A percentile compares a stretch with the other conserved stretches of the same genome.
These are phyloP conservation scores for Notodonta ziczac DNA, from an alignment of 2,888 invertebrate genomes.

Conservation along the genomic window DNA sequence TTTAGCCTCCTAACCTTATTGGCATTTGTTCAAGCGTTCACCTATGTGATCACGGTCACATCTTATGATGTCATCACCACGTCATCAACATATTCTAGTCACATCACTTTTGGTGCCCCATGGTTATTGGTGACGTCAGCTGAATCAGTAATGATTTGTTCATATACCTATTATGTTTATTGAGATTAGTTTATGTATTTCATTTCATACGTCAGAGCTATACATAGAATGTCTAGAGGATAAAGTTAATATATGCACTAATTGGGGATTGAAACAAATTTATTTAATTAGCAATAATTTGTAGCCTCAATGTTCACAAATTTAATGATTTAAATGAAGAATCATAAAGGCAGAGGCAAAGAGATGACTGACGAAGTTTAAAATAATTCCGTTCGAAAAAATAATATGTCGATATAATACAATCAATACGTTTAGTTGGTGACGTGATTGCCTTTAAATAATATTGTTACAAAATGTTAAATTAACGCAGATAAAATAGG, in stretches of 20 bases:
- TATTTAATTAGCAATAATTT: not conserved
- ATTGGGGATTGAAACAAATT: not conserved
- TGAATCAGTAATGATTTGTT: not conserved
- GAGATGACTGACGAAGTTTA: too few relatives aligned
- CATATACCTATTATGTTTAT: not conserved
- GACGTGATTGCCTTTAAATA: too few relatives aligned
- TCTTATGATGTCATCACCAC: conserved; percentile 38
- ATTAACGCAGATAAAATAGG: too few relatives aligned
- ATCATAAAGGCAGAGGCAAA: too few relatives aligned
- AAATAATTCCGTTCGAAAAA: too few relatives aligned
- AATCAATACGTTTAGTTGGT: too few relatives aligned
- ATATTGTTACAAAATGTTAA: too few relatives aligned
- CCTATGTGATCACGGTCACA: conserved; percentile 4
- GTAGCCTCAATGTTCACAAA: too few relatives aligned
- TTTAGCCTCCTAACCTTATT: not conserved
- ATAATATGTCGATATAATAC: too few relatives aligned
- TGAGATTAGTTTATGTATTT: not conserved
- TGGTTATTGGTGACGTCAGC: conserved; percentile 24
- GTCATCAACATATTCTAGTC: conserved; percentile 38
- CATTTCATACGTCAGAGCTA: not conserved
- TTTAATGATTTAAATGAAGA: too few relatives aligned
- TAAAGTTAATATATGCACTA: not conserved
- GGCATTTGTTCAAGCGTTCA: not conserved
- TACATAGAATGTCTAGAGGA: not conserved
- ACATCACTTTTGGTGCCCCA: conserved; percentile 18